Evolutionary conservation across 2,113 vertebrate species (phyloP).

Genomic region (Myocastor coypus): DNA sequence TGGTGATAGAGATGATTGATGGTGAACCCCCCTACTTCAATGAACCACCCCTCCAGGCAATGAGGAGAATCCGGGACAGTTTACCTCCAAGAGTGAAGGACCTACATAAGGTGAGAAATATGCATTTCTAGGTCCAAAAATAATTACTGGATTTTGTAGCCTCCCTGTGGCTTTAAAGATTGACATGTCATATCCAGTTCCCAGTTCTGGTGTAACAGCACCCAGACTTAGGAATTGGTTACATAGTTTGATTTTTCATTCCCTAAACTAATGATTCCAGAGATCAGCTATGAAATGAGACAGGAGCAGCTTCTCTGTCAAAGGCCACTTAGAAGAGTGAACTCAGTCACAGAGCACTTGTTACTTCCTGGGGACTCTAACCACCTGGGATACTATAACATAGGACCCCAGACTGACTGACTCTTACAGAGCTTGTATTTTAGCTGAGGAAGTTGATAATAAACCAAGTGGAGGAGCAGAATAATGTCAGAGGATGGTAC

Average conservation of each 20-base stretch:
- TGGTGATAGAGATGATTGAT: constrained; percentile 99
- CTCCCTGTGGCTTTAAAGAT: not conserved
- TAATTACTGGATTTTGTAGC: not conserved
- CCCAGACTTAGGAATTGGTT: not conserved
- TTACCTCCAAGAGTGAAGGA: constrained; percentile 96
- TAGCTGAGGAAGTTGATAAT: not conserved
- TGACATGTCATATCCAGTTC: not conserved
- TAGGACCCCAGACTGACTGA: not conserved
- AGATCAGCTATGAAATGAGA: not conserved
- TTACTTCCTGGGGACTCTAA: not conserved
- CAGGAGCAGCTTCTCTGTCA: not conserved
- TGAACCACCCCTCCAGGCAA: constrained; percentile 98
- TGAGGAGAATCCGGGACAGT: constrained; percentile 99
- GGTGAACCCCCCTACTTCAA: constrained; percentile 99
- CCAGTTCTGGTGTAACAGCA: not conserved
- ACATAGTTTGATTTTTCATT: not conserved
- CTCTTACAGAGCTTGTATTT: not conserved
- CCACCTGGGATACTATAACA: not conserved
- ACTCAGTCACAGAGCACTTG: not conserved
- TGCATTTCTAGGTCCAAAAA: rapidly evolving
- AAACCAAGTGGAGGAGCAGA: not conserved
- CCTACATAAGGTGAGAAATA: constrained; percentile 92
- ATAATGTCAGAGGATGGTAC: not conserved
- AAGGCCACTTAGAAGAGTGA: not conserved
- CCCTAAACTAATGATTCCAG: not conserved